phyloP scores from a whole-genome alignment of 2,113 vertebrate species.

The Calidris pugnax region DNA sequence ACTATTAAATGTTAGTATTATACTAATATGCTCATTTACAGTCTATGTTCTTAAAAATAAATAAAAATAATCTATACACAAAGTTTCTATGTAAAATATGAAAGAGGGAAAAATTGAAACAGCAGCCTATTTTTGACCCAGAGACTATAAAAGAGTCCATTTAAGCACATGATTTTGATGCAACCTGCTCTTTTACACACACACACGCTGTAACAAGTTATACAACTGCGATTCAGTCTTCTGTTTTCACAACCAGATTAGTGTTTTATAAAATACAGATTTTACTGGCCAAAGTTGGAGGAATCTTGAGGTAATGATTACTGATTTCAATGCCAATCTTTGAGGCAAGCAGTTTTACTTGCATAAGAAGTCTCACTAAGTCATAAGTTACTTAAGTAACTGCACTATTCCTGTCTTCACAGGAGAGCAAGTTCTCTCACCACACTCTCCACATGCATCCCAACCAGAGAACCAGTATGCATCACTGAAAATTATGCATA shows the following conservation, averaged over 20 bases:
- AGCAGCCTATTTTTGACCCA: background rate
- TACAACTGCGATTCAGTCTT: background rate
- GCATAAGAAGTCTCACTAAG: background rate
- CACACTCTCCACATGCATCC: background rate
- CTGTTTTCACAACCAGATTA: background rate
- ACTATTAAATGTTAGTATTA: background rate
- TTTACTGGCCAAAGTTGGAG: background rate
- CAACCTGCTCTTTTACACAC: background rate
- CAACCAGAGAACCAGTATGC: background rate
- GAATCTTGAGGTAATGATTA: background rate
- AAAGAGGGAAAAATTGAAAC: background rate
- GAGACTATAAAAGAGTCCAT: background rate
- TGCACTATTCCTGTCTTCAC: background rate
- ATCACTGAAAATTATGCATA: background rate
- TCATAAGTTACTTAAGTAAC: background rate
- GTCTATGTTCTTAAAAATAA: background rate
- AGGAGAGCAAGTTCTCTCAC: background rate
- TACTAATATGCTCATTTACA: background rate
- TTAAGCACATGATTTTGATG: background rate
- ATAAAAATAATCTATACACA: background rate
- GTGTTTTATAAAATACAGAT: background rate
- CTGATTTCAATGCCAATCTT: background rate
- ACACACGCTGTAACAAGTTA: background rate
- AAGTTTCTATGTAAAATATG: background rate
- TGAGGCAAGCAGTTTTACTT: background rate